Conservation (phyloP, 2,888 invertebrate genomes). For the Diarsia mendica region DNA sequence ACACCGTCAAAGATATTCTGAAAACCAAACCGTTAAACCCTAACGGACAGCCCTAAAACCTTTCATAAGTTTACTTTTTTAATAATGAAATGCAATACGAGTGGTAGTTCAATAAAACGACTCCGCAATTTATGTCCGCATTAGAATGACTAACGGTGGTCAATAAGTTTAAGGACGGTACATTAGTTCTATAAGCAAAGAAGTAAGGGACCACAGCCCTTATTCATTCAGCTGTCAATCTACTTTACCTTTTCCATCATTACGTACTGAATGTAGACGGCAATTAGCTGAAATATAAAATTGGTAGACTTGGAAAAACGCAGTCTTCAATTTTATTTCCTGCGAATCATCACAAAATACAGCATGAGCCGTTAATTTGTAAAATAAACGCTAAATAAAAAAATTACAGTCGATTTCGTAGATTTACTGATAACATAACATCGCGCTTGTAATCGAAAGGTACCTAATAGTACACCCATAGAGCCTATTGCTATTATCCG, state of each 20-base stretch:
- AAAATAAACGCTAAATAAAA: neutral
- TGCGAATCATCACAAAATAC: neutral
- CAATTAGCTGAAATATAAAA: slow-evolving; percentile 45
- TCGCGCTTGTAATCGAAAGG: too few relatives aligned
- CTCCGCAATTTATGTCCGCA: slow-evolving; percentile 83
- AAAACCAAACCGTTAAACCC: neutral
- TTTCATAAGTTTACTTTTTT: slow-evolving; percentile 81
- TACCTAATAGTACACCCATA: too few relatives aligned
- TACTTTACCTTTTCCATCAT: slow-evolving; percentile 39
- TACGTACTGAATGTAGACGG: slow-evolving; percentile 9
- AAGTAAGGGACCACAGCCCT: slow-evolving; percentile 48
- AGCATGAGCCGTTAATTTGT: neutral
- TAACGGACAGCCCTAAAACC: slow-evolving; percentile 69
- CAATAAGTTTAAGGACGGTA: slow-evolving; percentile 79
- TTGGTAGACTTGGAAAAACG: neutral
- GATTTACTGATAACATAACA: neutral
- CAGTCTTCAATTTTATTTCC: slow-evolving; percentile 12
- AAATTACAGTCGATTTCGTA: neutral
- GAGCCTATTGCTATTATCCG: too few relatives aligned
- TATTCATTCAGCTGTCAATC: slow-evolving; percentile 63
- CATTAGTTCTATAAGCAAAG: slow-evolving; percentile 71
- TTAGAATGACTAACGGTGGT: slow-evolving; percentile 85
- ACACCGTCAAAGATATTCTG: neutral
- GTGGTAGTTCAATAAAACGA: slow-evolving; percentile 82
- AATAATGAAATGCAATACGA: slow-evolving; percentile 85